Evolutionary conservation across 1,140 invertebrate species (phyloP).

Genomic region (Fopius arisanus): DNA sequence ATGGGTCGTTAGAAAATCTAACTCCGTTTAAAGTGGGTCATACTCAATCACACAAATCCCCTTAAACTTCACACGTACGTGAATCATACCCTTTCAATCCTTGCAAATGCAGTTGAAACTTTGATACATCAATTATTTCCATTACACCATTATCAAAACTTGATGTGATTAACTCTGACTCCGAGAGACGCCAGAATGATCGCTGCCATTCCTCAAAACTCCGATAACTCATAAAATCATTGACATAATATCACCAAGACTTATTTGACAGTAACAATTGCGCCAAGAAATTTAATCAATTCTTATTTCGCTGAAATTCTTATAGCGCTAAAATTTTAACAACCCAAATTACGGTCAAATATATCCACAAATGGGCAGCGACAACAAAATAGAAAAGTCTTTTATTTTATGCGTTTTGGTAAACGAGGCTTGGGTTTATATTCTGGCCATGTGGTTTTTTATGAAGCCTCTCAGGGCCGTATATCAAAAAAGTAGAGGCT

Average conservation of each 20-base stretch:
- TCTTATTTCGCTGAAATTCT: neutral
- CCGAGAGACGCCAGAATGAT: neutral
- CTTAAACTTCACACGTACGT: neutral
- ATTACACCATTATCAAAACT: neutral
- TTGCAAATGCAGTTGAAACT: neutral
- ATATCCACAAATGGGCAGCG: neutral
- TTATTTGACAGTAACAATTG: neutral
- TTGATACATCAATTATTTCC: slow-evolving; percentile 1
- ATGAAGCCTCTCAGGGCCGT: neutral
- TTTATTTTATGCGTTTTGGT: neutral
- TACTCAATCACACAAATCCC: neutral
- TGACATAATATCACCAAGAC: too few species aligned
- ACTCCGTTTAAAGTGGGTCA: neutral
- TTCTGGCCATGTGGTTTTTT: neutral
- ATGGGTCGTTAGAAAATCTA: neutral
- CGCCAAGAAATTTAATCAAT: neutral
- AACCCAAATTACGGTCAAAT: neutral
- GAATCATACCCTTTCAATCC: neutral
- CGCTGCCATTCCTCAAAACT: too few species aligned
- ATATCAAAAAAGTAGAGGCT: slow-evolving; percentile 2
- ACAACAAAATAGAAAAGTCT: neutral
- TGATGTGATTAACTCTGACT: neutral
- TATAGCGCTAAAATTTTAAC: neutral
- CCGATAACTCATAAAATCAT: too few species aligned
- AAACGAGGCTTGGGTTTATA: neutral